A percentile compares a stretch with the other conserved stretches of the same genome.
These are phyloP conservation scores for Synanthedon myopaeformis DNA, from an alignment of 2,888 invertebrate genomes.

Conservation along the genomic window DNA sequence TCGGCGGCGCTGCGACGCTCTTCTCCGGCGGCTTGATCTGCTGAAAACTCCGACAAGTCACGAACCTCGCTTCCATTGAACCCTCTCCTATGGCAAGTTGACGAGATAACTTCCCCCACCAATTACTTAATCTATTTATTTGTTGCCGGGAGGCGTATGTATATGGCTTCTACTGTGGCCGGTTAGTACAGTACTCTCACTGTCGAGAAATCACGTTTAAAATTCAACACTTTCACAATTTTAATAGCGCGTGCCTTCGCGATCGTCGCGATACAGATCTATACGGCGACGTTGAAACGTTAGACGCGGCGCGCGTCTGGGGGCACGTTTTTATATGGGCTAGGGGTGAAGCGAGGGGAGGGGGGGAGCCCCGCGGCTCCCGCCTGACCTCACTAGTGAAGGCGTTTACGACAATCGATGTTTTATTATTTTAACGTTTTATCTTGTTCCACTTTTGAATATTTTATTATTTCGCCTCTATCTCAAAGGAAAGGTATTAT, in stretches of 20 bases:
- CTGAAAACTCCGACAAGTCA: conserved; percentile 67
- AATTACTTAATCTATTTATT: conserved; percentile 26
- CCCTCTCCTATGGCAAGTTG: conserved; percentile 45
- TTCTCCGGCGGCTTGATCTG: conserved; percentile 69
- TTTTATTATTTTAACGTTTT: neutral
- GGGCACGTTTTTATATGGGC: conserved; percentile 36
- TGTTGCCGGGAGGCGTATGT: conserved; percentile 9
- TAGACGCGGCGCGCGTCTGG: conserved; percentile 64
- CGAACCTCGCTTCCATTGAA: conserved; percentile 72
- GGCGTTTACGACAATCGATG: conserved; percentile 11
- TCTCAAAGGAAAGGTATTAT: too few relatives aligned
- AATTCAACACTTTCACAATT: conserved; percentile 64
- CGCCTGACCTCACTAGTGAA: conserved; percentile 48
- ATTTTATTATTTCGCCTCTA: neutral
- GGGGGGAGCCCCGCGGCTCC: conserved; percentile 24
- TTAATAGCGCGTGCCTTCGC: conserved; percentile 44
- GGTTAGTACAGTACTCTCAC: conserved; percentile 49
- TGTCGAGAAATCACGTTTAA: conserved; percentile 47
- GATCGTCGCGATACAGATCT: conserved; percentile 29
- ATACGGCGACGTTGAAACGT: conserved; percentile 44
- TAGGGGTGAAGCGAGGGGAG: conserved; percentile 19
- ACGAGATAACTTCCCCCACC: conserved; percentile 38
- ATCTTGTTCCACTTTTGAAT: neutral
- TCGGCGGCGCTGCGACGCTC: conserved; percentile 60
- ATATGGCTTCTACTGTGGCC: conserved; percentile 21